A percentile compares a stretch with the other conserved stretches of the same genome.
Evolutionary conservation across 2,888 invertebrate genomes (phyloP).

Genomic region (Liposcelis brunnea): DNA sequence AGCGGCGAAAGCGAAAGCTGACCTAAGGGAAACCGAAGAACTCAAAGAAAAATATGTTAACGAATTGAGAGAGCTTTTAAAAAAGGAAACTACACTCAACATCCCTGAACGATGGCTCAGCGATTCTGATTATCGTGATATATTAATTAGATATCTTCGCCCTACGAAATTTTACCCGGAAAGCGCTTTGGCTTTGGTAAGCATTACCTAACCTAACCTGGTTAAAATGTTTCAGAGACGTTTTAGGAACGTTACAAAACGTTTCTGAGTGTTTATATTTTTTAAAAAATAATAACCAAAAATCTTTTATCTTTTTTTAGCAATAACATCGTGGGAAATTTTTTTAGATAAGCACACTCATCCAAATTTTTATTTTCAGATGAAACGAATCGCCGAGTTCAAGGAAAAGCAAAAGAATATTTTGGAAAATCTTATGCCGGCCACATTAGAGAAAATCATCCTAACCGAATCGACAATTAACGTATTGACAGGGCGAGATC

Average conservation of each 20-base stretch:
- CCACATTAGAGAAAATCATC: constrained; percentile 24
- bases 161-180: constrained; percentile 83
- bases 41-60: constrained; percentile 35
- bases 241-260: too few relatives aligned
- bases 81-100: constrained; percentile 31
- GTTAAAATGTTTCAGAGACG: too few relatives aligned
- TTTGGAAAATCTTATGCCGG: constrained; percentile 45
- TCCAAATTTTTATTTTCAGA: constrained; percentile 29
- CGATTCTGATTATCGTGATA: too few relatives aligned
- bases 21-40: constrained; percentile 50
- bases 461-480: constrained; percentile 58
- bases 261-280: too few relatives aligned
- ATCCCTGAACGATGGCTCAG: constrained; percentile 53
- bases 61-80: constrained; percentile 39
- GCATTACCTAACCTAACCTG: constrained; percentile 17
- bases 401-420: constrained; percentile 49
- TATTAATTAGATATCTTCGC: constrained; percentile 61
- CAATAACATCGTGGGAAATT: too few relatives aligned
- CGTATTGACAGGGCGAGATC: constrained; percentile 56
- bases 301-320: too few relatives aligned
- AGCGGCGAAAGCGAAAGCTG: constrained; percentile 44
- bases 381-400: constrained; percentile 60
- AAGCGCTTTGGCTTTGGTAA: constrained; percentile 59
- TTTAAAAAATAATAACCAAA: too few relatives aligned
- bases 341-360: too few relatives aligned